These are phyloP conservation scores for Phyllopteryx taeniolatus DNA, from an alignment of 2,113 vertebrate genomes.

Conservation along the genomic window DNA sequence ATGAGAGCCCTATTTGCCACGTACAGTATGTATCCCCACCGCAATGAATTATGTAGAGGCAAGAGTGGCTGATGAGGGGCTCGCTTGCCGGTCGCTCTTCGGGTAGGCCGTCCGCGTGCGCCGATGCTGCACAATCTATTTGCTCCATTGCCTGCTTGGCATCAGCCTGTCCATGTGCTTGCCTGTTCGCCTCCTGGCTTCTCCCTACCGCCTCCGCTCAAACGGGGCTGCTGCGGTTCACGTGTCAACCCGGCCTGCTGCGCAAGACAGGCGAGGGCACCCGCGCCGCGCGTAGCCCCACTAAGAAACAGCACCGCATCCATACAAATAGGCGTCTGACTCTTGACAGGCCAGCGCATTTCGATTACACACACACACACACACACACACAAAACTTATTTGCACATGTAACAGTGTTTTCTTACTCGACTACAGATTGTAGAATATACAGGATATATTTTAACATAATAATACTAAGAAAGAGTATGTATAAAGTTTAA, in stretches of 20 bases:
- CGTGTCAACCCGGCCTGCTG: conserved; percentile 65
- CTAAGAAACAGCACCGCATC: conserved; percentile 42
- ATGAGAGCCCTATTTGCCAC: conserved; percentile 66
- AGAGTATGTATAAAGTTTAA: too few relatives aligned
- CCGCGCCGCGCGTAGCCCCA: conserved; percentile 47
- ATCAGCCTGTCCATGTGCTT: conserved; percentile 75
- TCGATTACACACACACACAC: conserved; percentile 37
- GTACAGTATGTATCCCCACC: conserved; percentile 52
- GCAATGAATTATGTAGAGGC: conserved; percentile 59
- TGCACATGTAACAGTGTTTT: conserved; percentile 15
- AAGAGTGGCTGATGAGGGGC: conserved; percentile 47
- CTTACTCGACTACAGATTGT: not conserved
- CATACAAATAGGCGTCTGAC: conserved; percentile 55
- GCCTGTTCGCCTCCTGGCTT: conserved; percentile 73
- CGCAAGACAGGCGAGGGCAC: conserved; percentile 56
- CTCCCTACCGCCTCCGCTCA: conserved; percentile 66
- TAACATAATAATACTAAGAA: too few relatives aligned
- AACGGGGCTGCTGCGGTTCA: conserved; percentile 64
- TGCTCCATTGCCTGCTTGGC: conserved; percentile 73
- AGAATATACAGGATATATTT: too few relatives aligned
- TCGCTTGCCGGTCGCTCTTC: conserved; percentile 65
- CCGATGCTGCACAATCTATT: conserved; percentile 72
- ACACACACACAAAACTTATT: not conserved
- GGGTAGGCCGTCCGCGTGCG: conserved; percentile 62
- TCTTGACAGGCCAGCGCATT: conserved; percentile 56